A percentile compares a stretch with the other conserved stretches of the same genome.
These are phyloP conservation scores for Hetaerina titia DNA, from an alignment of 2,888 invertebrate genomes.

Conservation along the genomic window DNA sequence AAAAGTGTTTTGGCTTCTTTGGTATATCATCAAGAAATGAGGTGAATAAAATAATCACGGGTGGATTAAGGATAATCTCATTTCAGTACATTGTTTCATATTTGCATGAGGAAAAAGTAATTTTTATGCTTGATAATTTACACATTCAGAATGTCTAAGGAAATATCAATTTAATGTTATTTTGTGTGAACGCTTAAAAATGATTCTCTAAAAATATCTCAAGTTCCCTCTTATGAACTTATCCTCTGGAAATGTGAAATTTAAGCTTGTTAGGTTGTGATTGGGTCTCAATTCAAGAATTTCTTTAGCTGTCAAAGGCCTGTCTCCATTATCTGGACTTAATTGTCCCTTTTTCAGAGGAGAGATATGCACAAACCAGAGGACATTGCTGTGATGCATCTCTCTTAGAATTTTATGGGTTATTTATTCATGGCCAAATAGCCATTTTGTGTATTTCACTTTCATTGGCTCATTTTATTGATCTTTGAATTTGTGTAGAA, in stretches of 20 bases:
- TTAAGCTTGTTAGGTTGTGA: constrained; percentile 60
- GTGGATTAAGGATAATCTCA: constrained; percentile 61
- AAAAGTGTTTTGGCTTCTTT: constrained; percentile 57
- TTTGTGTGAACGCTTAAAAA: constrained; percentile 60
- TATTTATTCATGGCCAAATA: constrained; percentile 56
- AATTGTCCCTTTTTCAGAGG: constrained; percentile 43
- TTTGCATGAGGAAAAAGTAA: constrained; percentile 42
- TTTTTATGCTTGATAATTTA: constrained; percentile 63
- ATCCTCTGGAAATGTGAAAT: constrained; percentile 57
- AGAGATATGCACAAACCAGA: constrained; percentile 60
- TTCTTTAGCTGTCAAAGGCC: constrained; percentile 42
- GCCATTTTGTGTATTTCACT: constrained; percentile 61
- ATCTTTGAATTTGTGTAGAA: constrained; percentile 60
- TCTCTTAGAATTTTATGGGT: constrained; percentile 57
- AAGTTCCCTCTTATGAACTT: constrained; percentile 40
- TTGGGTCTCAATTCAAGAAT: constrained; percentile 54
- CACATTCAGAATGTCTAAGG: constrained; percentile 44
- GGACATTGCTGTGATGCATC: constrained; percentile 59
- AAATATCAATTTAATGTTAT: constrained; percentile 58
- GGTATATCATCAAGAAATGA: constrained; percentile 58
- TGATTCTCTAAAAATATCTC: constrained; percentile 48
- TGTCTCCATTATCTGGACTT: constrained; percentile 41
- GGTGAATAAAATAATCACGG: constrained; percentile 60
- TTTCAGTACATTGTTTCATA: constrained; percentile 64
- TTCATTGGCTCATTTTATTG: constrained; percentile 62